Evolutionary conservation across 2,888 invertebrate species (phyloP).

Genomic region (Xestobium rufovillosum): DNA sequence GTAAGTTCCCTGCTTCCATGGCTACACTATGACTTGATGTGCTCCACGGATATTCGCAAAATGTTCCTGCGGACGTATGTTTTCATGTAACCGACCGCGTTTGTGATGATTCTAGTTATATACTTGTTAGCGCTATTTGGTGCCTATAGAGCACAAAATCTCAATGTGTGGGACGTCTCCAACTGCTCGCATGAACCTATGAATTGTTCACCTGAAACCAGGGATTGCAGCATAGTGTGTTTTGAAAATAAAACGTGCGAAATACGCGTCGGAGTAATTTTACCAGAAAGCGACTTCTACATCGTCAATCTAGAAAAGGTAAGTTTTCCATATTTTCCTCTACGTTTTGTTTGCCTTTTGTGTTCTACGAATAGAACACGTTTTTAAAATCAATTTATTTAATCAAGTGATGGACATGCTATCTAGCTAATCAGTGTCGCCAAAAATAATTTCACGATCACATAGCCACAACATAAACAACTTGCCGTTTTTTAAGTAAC

Average conservation of each 20-base stretch:
- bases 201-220: conserved; percentile 12
- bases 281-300: conserved; percentile 53
- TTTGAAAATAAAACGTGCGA: conserved; percentile 48
- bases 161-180: too few species aligned
- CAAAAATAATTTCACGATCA: too few species aligned
- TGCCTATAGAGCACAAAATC: too few species aligned
- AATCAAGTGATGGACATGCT: too few species aligned
- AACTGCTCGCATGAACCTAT: conserved; percentile 2
- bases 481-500: too few species aligned
- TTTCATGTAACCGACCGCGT: neutral
- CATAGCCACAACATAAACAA: too few species aligned
- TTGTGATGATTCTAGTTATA: neutral
- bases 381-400: conserved; percentile 2
- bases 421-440: too few species aligned
- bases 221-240: conserved; percentile 22
- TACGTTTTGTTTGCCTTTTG: conserved; percentile 12
- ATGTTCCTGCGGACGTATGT: too few species aligned
- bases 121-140: too few species aligned
- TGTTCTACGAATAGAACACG: conserved; percentile 10
- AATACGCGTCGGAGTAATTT: conserved; percentile 56
- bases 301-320: conserved; percentile 46
- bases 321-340: conserved; percentile 18
- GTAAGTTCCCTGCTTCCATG: neutral
- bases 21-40: too few species aligned
- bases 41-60: too few species aligned